These are phyloP conservation scores for Megaleporinus macrocephalus DNA, from an alignment of 2,113 vertebrate genomes.

Conservation along the genomic window DNA sequence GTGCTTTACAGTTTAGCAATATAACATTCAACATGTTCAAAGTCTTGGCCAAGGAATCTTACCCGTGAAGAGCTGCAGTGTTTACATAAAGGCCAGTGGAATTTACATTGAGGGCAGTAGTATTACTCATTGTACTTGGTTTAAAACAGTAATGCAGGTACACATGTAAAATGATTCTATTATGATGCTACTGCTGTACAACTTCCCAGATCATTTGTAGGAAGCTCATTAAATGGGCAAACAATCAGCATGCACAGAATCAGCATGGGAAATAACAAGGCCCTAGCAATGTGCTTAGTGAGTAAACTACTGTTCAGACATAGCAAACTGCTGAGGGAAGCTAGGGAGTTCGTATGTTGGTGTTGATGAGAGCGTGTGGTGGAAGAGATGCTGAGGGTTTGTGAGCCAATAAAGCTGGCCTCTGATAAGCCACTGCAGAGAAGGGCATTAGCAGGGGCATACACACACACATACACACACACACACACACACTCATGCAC, in stretches of 20 bases:
- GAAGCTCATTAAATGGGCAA: neutral
- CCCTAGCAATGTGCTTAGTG: neutral
- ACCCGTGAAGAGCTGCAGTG: too few relatives aligned
- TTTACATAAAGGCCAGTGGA: too few relatives aligned
- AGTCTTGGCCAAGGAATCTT: too few relatives aligned
- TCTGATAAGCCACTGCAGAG: neutral
- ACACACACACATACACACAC: slow-evolving; percentile 25
- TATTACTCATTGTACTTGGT: too few relatives aligned
- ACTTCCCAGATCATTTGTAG: too few relatives aligned
- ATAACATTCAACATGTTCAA: too few relatives aligned
- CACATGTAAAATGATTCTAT: too few relatives aligned
- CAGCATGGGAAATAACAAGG: neutral
- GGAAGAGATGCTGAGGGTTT: neutral
- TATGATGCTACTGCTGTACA: too few relatives aligned
- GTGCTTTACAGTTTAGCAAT: too few relatives aligned
- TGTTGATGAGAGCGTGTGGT: neutral
- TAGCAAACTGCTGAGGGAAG: neutral
- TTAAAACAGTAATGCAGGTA: too few relatives aligned
- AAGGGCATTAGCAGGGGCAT: neutral
- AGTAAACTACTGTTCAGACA: neutral
- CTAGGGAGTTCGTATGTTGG: neutral
- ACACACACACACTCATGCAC: slow-evolving; percentile 42
- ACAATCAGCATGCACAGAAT: neutral
- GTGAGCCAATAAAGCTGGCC: neutral
- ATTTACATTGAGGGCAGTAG: too few relatives aligned